Percentiles rank a stretch among this genome's conserved stretches.
These are phyloP conservation scores for Urocitellus parryii DNA, from an alignment of 2,113 vertebrate species.

Conservation along the genomic window DNA sequence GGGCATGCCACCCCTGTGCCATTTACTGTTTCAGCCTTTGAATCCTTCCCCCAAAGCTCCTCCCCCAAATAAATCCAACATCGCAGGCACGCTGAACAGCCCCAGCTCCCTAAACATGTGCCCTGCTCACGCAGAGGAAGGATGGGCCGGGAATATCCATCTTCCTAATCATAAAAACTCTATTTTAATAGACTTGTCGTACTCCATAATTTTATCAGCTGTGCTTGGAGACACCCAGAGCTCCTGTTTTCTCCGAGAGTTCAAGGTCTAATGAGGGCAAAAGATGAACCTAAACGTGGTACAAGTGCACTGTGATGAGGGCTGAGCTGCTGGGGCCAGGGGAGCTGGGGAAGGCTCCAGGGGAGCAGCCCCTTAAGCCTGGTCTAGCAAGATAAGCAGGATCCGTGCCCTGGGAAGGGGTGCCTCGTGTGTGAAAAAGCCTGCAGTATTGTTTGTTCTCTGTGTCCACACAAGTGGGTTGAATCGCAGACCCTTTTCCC, in stretches of 20 bases:
- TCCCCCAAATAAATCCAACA: rapidly evolving
- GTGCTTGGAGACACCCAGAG: background rate
- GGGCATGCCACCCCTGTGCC: background rate
- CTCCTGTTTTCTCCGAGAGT: background rate
- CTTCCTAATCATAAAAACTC: background rate
- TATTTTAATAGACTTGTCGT: background rate
- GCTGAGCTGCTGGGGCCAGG: background rate
- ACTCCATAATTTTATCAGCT: background rate
- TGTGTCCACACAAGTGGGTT: background rate
- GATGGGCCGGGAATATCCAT: background rate
- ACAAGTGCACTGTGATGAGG: background rate
- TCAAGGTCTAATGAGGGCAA: background rate
- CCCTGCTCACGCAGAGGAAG: background rate
- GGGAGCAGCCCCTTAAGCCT: background rate
- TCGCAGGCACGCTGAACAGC: rapidly evolving
- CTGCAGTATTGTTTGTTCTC: background rate
- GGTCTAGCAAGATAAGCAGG: background rate
- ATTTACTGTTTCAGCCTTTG: no score
- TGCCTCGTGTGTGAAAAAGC: background rate
- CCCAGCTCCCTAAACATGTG: background rate
- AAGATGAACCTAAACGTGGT: background rate
- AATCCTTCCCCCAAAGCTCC: background rate
- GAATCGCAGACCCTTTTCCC: background rate
- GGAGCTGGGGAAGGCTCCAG: background rate
- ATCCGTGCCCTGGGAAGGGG: background rate